These are phyloP conservation scores for Phortica variegata DNA, from an alignment of 1,140 invertebrate species.

Conservation along the genomic window DNA sequence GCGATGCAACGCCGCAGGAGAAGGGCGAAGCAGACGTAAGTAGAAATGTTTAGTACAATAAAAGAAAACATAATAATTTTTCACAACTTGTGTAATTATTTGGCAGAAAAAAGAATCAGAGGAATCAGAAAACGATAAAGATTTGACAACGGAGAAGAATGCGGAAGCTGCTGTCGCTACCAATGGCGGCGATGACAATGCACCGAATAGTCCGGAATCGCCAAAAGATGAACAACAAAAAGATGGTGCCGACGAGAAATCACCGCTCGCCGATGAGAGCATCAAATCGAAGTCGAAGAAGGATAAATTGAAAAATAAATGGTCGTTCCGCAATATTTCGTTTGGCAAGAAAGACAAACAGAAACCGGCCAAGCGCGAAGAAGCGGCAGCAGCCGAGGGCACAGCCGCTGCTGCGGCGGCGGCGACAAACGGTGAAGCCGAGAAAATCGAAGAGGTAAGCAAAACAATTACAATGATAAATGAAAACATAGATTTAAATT, in stretches of 20 bases:
- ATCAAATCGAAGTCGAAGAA: constrained; percentile 74
- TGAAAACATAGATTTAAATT: not conserved
- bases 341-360: constrained; percentile 83
- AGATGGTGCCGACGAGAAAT: constrained; percentile 61
- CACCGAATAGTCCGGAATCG: constrained; percentile 48
- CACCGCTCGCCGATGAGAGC: constrained; percentile 62
- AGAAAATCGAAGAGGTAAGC: constrained; percentile 23
- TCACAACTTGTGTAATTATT: not conserved
- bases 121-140: constrained; percentile 68
- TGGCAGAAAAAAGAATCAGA: constrained; percentile 66
- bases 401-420: constrained; percentile 19
- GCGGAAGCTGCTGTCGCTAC: constrained; percentile 23
- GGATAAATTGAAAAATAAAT: constrained; percentile 82
- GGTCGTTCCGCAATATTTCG: constrained; percentile 81
- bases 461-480: not conserved
- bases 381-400: constrained; percentile 12
- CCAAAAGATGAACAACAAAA: constrained; percentile 43
- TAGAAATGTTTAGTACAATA: not conserved
- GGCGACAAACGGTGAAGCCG: constrained; percentile 39
- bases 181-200: constrained; percentile 51
- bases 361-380: constrained; percentile 66
- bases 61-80: not conserved
- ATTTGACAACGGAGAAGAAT: constrained; percentile 66
- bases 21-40: constrained; percentile 56
- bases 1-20: constrained; percentile 65